Conservation (phyloP, 1,140 invertebrate genomes). For the Zaprionus inermis region DNA sequence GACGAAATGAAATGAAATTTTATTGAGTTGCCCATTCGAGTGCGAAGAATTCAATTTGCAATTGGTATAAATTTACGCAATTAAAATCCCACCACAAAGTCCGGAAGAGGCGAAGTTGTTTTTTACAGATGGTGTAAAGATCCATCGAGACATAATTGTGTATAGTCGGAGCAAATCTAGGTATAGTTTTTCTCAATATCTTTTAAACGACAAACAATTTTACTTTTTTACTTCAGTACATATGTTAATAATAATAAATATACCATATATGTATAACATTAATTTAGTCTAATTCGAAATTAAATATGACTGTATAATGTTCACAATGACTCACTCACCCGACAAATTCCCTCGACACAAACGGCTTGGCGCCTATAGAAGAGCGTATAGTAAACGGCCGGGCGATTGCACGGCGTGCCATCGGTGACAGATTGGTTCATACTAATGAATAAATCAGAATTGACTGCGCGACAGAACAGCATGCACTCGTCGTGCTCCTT, state of each 20-base stretch:
- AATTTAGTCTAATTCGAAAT: too few relatives aligned
- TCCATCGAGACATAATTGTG: not conserved
- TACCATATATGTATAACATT: too few relatives aligned
- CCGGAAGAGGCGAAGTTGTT: constrained; percentile 42
- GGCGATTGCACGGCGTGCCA: constrained; percentile 90
- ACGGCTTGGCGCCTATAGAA: constrained; percentile 86
- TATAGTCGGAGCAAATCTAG: not conserved
- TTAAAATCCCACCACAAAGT: constrained; percentile 30
- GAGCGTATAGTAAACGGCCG: constrained; percentile 84
- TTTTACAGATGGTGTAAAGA: constrained; percentile 26
- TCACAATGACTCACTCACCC: constrained; percentile 86
- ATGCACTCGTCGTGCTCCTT: constrained; percentile 88
- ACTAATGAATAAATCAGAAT: constrained; percentile 93
- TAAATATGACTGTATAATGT: too few relatives aligned
- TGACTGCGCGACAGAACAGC: constrained; percentile 92
- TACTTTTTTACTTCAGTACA: too few relatives aligned
- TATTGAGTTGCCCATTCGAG: constrained; percentile 35
- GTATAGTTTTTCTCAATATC: not conserved
- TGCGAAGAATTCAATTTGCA: constrained; percentile 37
- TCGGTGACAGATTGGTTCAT: constrained; percentile 92
- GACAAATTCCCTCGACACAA: constrained; percentile 93
- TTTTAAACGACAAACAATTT: not conserved
- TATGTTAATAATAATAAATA: too few relatives aligned
- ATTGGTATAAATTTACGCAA: constrained; percentile 41
- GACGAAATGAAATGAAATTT: constrained; percentile 34